A percentile compares a stretch with the other conserved stretches of the same genome.
These are phyloP conservation scores for Colossoma macropomum DNA, from an alignment of 2,113 vertebrate genomes.

Conservation along the genomic window DNA sequence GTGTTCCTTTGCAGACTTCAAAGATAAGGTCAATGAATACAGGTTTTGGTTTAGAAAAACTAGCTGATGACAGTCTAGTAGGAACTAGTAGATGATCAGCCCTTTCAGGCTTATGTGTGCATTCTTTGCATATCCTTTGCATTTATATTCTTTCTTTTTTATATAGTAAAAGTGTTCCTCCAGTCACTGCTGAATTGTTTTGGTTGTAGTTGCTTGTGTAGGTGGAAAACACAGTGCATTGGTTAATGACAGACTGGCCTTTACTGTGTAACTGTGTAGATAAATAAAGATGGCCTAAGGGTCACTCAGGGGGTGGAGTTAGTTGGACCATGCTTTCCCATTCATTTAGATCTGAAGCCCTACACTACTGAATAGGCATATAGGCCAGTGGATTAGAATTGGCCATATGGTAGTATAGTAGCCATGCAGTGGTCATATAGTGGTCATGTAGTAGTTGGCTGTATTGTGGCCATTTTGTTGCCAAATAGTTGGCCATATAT, in stretches of 20 bases:
- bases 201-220: conserved; percentile 12
- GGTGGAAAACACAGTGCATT: conserved; percentile 20
- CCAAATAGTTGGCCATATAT: not conserved
- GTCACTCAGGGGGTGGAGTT: conserved; percentile 42
- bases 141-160: not conserved
- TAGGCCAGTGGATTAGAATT: not conserved
- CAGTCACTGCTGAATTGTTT: not conserved
- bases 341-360: conserved; percentile 32
- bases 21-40: not conserved
- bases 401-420: not conserved
- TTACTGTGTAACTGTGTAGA: conserved; percentile 50
- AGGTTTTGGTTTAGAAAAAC: not conserved
- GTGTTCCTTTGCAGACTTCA: too few relatives aligned
- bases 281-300: conserved; percentile 61
- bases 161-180: not conserved
- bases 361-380: not conserved
- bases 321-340: conserved; percentile 16
- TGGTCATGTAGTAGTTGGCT: not conserved
- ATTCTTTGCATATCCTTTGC: not conserved
- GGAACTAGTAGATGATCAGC: not conserved
- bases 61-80: too few relatives aligned
- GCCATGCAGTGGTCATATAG: not conserved
- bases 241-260: conserved; percentile 56
- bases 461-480: not conserved
- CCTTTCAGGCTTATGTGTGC: not conserved